A percentile compares a stretch with the other conserved stretches of the same genome.
phyloP scores from a whole-genome alignment of 2,888 invertebrate species.

The Rotaria macrura region DNA sequence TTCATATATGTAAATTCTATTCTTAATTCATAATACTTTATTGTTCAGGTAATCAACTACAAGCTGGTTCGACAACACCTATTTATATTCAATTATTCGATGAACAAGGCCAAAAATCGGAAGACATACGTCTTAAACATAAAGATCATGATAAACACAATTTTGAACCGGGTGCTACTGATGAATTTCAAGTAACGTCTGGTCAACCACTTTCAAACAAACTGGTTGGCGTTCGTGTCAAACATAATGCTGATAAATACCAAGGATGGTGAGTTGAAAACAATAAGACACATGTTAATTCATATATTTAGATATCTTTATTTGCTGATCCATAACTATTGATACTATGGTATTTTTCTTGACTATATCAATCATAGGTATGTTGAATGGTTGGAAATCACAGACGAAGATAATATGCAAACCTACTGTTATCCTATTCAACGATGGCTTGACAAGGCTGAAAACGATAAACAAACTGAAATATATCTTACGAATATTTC shows the following conservation, averaged over 20 bases:
- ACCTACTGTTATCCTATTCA: neutral
- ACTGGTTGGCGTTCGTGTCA: neutral
- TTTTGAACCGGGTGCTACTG: neutral
- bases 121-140: neutral
- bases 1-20: no score
- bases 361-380: neutral
- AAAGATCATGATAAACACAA: neutral
- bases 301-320: no score
- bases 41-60: neutral
- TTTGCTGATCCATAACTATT: no score
- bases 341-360: neutral
- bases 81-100: neutral
- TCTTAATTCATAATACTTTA: neutral
- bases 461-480: neutral
- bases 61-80: neutral
- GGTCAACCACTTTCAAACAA: neutral
- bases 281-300: no score
- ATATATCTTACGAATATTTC: neutral
- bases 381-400: neutral
- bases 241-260: neutral
- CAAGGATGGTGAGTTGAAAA: neutral
- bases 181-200: neutral
- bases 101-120: neutral
- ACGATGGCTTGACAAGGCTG: neutral
- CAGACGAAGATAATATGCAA: neutral